Evolutionary conservation across 2,113 vertebrate genomes (phyloP).

Genomic region (Aix galericulata): DNA sequence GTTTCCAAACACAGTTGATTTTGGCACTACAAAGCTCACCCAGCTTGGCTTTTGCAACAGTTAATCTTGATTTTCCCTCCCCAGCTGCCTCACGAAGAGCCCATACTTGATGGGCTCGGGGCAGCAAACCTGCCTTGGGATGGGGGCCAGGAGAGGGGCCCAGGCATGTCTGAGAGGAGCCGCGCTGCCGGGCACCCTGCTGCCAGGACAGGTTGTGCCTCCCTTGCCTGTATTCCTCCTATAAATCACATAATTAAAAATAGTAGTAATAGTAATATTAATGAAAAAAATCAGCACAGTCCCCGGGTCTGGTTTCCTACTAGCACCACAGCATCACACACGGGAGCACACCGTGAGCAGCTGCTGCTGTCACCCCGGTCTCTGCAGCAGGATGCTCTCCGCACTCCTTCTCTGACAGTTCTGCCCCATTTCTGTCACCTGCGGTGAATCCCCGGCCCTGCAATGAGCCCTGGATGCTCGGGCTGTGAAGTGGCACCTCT

Average conservation of each 20-base stretch:
- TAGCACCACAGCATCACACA: accelerated
- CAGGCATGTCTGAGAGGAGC: neutral
- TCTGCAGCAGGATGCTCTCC: accelerated
- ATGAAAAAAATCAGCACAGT: neutral
- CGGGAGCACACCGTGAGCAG: accelerated
- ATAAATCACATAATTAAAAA: neutral
- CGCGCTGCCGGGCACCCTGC: accelerated
- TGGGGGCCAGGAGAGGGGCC: neutral
- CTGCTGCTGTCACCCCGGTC: accelerated
- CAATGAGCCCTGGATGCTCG: no score
- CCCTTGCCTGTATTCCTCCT: neutral
- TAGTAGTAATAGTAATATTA: no score
- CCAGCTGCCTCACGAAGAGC: neutral
- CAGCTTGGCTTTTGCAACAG: neutral
- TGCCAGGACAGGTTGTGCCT: neutral
- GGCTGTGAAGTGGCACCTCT: no score
- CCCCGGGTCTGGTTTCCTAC: neutral
- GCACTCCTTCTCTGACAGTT: accelerated
- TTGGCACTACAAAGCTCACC: neutral
- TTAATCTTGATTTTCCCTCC: neutral
- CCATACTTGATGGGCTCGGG: neutral
- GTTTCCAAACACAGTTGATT: neutral
- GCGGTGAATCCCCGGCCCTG: accelerated
- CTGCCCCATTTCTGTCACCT: neutral
- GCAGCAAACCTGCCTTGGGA: neutral